Conservation (phyloP, 2,797 vertebrate genomes). For the Cynodonichthys magdalenae region DNA sequence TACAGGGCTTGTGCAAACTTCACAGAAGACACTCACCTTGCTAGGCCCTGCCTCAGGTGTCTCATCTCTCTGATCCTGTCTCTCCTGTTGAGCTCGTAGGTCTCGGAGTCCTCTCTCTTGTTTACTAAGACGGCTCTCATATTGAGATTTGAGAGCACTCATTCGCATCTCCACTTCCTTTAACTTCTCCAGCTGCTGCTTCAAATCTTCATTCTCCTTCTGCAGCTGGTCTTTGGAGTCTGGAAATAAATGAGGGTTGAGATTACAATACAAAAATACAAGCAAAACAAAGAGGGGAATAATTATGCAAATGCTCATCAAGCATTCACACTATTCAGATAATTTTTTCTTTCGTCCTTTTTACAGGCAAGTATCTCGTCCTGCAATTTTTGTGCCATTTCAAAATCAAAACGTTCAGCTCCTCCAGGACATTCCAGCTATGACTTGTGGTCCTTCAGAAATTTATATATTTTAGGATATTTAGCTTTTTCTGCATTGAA, state of each 20-base stretch:
- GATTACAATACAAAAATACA: too few species aligned
- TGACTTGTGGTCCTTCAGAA: too few species aligned
- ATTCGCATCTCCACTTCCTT: constrained; percentile 91
- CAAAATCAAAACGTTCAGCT: too few species aligned
- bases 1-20: neutral
- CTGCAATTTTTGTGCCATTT: too few species aligned
- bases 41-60: constrained; percentile 85
- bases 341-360: too few species aligned
- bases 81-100: constrained; percentile 91
- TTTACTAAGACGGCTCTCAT: constrained; percentile 92
- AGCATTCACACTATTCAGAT: too few species aligned
- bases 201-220: constrained; percentile 93
- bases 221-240: constrained; percentile 88
- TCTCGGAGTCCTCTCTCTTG: constrained; percentile 91
- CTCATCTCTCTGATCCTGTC: constrained; percentile 93
- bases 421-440: too few species aligned
- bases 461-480: too few species aligned
- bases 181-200: constrained; percentile 87
- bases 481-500: too few species aligned
- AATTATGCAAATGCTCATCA: too few species aligned
- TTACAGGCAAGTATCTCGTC: too few species aligned
- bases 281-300: too few species aligned
- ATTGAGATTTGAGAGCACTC: constrained; percentile 95
- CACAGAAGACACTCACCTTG: constrained; percentile 79
- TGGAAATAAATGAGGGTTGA: constrained; percentile 46